phyloP scores from a whole-genome alignment of 2,888 invertebrate genomes.

The Mimachlamys varia region DNA sequence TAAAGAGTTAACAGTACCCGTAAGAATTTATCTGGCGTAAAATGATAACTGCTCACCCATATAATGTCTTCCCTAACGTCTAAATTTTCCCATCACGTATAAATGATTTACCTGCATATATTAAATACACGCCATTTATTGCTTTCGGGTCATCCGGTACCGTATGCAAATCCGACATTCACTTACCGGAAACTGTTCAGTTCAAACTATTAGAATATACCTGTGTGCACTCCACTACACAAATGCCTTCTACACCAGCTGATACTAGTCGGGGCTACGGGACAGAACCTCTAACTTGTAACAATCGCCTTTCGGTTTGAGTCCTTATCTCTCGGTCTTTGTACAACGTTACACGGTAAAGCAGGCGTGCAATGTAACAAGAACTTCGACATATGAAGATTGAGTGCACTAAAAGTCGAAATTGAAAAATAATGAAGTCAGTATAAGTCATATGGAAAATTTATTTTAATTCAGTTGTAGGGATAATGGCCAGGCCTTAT shows the following conservation, averaged over 20 bases:
- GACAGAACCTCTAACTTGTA: slow-evolving; percentile 23
- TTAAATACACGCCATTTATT: slow-evolving; percentile 31
- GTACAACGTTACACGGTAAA: slow-evolving; percentile 36
- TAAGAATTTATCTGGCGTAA: slow-evolving; percentile 34
- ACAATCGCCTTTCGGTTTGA: slow-evolving; percentile 23
- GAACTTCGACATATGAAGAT: slow-evolving; percentile 45
- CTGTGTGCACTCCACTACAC: slow-evolving; percentile 29
- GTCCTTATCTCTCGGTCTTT: slow-evolving; percentile 13
- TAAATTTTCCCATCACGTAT: slow-evolving; percentile 36
- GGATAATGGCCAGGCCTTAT: slow-evolving; percentile 28
- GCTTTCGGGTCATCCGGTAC: slow-evolving; percentile 39
- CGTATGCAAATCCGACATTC: slow-evolving; percentile 37
- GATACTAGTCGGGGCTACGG: not conserved
- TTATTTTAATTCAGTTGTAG: slow-evolving; percentile 38
- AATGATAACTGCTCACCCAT: slow-evolving; percentile 21
- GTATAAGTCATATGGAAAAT: slow-evolving; percentile 44
- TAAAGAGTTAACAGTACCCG: slow-evolving; percentile 25
- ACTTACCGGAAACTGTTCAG: slow-evolving; percentile 40
- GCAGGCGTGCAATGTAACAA: slow-evolving; percentile 47
- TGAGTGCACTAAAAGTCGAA: slow-evolving; percentile 47
- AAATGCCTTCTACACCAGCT: slow-evolving; percentile 7
- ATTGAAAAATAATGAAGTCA: slow-evolving; percentile 46
- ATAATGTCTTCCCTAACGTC: slow-evolving; percentile 9
- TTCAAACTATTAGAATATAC: slow-evolving; percentile 35
- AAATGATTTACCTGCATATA: slow-evolving; percentile 34